These are phyloP conservation scores for Odocoileus hemionus DNA, from an alignment of 2,113 vertebrate genomes.

Conservation along the genomic window DNA sequence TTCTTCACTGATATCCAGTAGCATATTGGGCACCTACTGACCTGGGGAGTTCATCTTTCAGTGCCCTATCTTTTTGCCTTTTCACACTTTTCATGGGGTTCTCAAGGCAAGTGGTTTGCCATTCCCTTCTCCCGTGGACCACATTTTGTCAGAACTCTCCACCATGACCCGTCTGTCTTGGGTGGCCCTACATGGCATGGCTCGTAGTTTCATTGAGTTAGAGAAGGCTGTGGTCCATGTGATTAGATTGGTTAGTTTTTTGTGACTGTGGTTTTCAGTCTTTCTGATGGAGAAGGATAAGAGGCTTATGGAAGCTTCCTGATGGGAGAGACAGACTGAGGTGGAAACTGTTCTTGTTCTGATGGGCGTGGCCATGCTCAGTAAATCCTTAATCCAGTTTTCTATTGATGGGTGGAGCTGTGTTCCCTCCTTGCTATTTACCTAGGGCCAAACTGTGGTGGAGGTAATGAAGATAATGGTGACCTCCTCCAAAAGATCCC, in stretches of 20 bases:
- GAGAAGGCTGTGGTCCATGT: neutral
- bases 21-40: neutral
- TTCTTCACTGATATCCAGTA: neutral
- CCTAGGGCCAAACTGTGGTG: neutral
- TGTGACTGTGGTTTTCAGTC: neutral
- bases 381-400: neutral
- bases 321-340: neutral
- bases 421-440: neutral
- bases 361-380: neutral
- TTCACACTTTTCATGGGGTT: neutral
- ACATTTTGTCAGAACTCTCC: neutral
- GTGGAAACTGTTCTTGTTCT: neutral
- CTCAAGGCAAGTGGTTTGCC: neutral
- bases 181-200: neutral
- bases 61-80: neutral
- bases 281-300: neutral
- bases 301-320: neutral
- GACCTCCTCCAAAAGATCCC: neutral
- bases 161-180: neutral
- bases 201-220: neutral
- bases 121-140: neutral
- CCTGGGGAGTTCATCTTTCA: neutral
- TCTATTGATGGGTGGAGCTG: neutral
- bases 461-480: fast-evolving
- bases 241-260: neutral